Conservation (phyloP, 2,888 invertebrate genomes). For the Horisme vitalbata region DNA sequence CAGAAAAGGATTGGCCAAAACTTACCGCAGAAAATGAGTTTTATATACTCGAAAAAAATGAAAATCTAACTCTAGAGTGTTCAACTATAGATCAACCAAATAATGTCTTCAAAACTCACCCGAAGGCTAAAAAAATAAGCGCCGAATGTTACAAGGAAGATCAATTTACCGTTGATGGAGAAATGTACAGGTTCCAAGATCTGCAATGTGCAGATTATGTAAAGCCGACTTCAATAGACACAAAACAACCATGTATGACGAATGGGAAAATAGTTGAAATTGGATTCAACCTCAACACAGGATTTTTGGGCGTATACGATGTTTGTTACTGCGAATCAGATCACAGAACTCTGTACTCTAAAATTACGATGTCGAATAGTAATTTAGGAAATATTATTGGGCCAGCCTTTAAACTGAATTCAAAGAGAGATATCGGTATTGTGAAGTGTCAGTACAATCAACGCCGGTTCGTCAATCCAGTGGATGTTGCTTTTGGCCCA, state of each 20-base stretch:
- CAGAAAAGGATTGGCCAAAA: neutral
- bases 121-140: slow-evolving; percentile 12
- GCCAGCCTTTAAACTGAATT: slow-evolving; percentile 1
- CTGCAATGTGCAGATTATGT: slow-evolving; percentile 21
- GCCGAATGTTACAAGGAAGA: slow-evolving; percentile 28
- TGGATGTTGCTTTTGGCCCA: too few species aligned
- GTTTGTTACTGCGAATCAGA: slow-evolving; percentile 20
- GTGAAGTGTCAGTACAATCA: neutral
- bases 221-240: slow-evolving; percentile 9
- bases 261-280: slow-evolving; percentile 17
- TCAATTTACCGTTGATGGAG: slow-evolving; percentile 20
- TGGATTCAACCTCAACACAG: slow-evolving; percentile 16
- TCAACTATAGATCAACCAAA: slow-evolving; percentile 5
- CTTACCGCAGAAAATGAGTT: too few species aligned
- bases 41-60: neutral
- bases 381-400: slow-evolving; percentile 12
- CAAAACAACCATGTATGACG: slow-evolving; percentile 7
- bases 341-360: slow-evolving; percentile 14
- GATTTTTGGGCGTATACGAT: slow-evolving; percentile 20
- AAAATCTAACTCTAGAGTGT: slow-evolving; percentile 21
- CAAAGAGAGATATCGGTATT: neutral
- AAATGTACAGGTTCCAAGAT: slow-evolving; percentile 20
- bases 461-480: too few species aligned
- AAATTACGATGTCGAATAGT: slow-evolving; percentile 5
- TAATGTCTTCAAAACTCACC: slow-evolving; percentile 21